Evolutionary conservation across 2,113 vertebrate genomes (phyloP), one percentile per base, ranked within the genome.

Genomic region (Machaerirhynchus nigripectus): DNA sequence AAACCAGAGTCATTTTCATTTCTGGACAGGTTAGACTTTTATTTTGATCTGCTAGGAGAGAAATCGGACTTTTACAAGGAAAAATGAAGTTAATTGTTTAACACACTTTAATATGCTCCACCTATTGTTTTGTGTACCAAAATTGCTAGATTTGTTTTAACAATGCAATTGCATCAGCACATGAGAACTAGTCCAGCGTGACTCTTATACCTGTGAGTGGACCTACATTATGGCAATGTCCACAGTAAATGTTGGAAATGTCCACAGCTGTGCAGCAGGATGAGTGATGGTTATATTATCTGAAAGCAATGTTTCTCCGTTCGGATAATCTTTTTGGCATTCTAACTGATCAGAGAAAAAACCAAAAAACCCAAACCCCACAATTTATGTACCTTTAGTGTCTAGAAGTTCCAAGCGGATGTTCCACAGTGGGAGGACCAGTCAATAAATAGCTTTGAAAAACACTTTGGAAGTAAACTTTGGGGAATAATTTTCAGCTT

Each of bases 341-440:
- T 87, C n/a, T 60, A 52, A 10, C 16, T 53, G 16, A 44, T 17
- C 24, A 87, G 17, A 46, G 9, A 6, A 42, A 28, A 68, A 49
- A 4, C 2, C 2, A 13, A 47, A 18, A 18, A 22, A 47, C 5
- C 40, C 14, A 74, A 75, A 39, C 15, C 3, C 21, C 33, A 33
- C 21, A 28, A 4, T 18, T 18, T 56, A 3, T 12, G 3, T 59
- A 30, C 24, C 6, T 64, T 57, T 69, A 30, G 3, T 84, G 8
- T 60, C 24, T 61, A 53, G 22, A 42, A 84, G 42, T 13, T 74
- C 50, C 37, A 76, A n/a, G 24, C 0, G 0, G 4, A 16, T 56
- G 24, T 87, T 84, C 18, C 2, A 1, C 21, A 81, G 26, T 1
- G 5, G 15, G 26, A 33, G 23, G 37, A 47, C 7, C 17, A 28